These are phyloP conservation scores for Semicossyphus pulcher DNA, from an alignment of 2,113 vertebrate species.

Conservation along the genomic window DNA sequence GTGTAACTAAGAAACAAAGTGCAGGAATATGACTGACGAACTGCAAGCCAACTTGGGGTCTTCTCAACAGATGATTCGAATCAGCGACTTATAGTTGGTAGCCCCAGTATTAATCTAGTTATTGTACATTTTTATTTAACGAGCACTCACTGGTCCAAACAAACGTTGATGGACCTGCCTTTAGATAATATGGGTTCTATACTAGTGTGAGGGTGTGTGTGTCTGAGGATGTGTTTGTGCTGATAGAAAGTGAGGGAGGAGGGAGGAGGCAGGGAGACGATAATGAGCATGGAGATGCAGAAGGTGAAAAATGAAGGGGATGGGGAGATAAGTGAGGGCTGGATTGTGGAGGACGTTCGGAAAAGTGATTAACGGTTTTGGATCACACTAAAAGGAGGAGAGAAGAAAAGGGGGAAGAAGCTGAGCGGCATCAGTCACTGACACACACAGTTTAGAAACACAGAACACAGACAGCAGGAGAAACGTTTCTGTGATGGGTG, in stretches of 20 bases:
- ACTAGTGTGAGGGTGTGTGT: not conserved
- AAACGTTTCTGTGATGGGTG: not conserved
- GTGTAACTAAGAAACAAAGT: no score
- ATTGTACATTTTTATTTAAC: no score
- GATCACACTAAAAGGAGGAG: slow-evolving; percentile 3
- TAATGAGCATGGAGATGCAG: slow-evolving; percentile 37
- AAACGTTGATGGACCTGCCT: no score
- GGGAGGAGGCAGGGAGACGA: slow-evolving; percentile 17
- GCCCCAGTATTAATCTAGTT: no score
- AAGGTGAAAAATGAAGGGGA: slow-evolving; percentile 39
- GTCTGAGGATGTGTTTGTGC: not conserved
- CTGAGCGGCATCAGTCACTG: not conserved
- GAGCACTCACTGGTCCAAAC: no score
- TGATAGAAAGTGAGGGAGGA: slow-evolving; percentile 19
- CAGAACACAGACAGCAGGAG: not conserved
- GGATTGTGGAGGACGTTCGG: slow-evolving; percentile 19
- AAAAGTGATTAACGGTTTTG: slow-evolving; percentile 25
- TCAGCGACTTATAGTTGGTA: no score
- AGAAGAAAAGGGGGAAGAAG: not conserved
- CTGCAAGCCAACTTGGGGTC: no score
- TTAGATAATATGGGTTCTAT: no score
- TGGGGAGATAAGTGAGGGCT: slow-evolving; percentile 12
- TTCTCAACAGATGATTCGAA: no score
- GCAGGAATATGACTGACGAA: no score
- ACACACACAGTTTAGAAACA: not conserved